These are phyloP conservation scores for Cinara cedri DNA, from an alignment of 2,888 invertebrate species.

Conservation along the genomic window DNA sequence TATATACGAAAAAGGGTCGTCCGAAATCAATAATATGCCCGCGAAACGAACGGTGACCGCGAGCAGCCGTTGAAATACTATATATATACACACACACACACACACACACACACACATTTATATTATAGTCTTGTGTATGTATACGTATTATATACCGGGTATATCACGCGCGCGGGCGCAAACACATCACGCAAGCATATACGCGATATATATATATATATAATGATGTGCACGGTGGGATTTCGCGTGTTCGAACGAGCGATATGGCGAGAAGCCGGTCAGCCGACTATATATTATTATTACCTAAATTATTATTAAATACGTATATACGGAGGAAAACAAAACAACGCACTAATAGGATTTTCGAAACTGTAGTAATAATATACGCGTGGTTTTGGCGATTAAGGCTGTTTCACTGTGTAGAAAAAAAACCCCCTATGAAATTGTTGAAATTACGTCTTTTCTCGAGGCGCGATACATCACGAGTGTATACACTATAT, in stretches of 20 bases:
- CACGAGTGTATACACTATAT: too few relatives aligned
- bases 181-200: neutral
- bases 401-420: too few relatives aligned
- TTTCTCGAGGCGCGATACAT: too few relatives aligned
- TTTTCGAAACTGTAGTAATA: conserved; percentile 34
- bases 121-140: neutral
- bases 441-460: too few relatives aligned
- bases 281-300: too few relatives aligned
- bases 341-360: conserved; percentile 30
- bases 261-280: conserved; percentile 17
- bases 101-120: neutral
- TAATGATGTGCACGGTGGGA: neutral
- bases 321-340: neutral
- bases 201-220: neutral
- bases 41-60: conserved; percentile 20
- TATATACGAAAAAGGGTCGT: conserved; percentile 22
- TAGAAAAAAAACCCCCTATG: too few relatives aligned
- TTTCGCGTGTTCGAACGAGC: conserved; percentile 28
- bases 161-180: neutral
- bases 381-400: neutral
- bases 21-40: conserved; percentile 42
- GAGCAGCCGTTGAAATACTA: conserved; percentile 4
- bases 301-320: too few relatives aligned
- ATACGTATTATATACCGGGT: neutral
- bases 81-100: neutral